These are phyloP conservation scores for Tridacna gigas DNA, from an alignment of 2,888 invertebrate genomes.

Conservation along the genomic window DNA sequence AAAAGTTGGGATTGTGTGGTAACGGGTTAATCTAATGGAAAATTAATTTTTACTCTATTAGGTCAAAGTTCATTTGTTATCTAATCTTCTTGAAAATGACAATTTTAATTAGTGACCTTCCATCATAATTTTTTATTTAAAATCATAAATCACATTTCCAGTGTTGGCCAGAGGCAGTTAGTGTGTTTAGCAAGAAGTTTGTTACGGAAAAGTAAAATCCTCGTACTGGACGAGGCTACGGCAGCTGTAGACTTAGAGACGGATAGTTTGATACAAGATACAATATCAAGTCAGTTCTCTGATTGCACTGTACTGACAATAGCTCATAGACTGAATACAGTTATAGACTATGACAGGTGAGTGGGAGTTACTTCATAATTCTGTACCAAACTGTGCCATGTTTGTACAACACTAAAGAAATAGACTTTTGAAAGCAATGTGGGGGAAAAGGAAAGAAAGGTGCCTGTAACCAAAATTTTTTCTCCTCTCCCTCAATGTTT, in stretches of 20 bases:
- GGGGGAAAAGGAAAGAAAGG: neutral
- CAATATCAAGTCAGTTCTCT: slow-evolving; percentile 86
- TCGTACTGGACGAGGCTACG: slow-evolving; percentile 83
- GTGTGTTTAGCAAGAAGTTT: slow-evolving; percentile 94
- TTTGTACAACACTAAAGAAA: neutral
- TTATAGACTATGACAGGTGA: slow-evolving; percentile 85
- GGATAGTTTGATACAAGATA: slow-evolving; percentile 86
- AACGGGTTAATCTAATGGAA: too few species aligned
- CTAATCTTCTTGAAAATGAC: too few species aligned
- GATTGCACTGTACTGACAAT: slow-evolving; percentile 87
- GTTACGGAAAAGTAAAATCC: slow-evolving; percentile 91
- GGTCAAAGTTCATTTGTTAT: too few species aligned
- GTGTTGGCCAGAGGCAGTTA: slow-evolving; percentile 95
- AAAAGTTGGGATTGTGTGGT: too few species aligned
- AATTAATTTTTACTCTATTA: too few species aligned
- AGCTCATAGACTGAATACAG: slow-evolving; percentile 87
- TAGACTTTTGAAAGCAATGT: neutral
- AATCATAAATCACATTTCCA: slow-evolving; percentile 81
- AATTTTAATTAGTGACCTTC: too few species aligned
- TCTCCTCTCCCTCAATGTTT: too few species aligned
- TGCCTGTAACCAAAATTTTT: too few species aligned
- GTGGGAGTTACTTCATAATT: slow-evolving; percentile 18
- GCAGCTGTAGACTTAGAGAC: slow-evolving; percentile 87
- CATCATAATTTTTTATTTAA: too few species aligned
- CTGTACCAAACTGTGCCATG: neutral